A percentile compares a stretch with the other conserved stretches of the same genome.
These are phyloP conservation scores for Polyommatus iphigenia DNA, from an alignment of 2,888 invertebrate species.

Conservation along the genomic window DNA sequence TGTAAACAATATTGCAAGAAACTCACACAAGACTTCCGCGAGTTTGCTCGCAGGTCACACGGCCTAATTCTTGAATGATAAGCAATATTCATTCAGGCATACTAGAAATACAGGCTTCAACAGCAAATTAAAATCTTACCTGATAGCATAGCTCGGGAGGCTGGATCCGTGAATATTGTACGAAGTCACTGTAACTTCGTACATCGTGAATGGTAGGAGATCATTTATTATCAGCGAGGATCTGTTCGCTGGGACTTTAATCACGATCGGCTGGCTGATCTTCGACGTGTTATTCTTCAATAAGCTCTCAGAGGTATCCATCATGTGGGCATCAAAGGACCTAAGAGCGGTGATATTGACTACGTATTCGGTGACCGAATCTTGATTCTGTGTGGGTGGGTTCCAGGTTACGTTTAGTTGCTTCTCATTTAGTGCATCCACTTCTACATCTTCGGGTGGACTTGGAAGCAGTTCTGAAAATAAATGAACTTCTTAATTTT, in stretches of 20 bases:
- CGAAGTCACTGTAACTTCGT: constrained; percentile 87
- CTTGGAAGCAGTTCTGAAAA: constrained; percentile 86
- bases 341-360: constrained; percentile 86
- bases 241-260: constrained; percentile 80
- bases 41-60: too few species aligned
- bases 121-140: too few species aligned
- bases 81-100: too few species aligned
- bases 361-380: constrained; percentile 83
- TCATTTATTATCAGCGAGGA: constrained; percentile 81
- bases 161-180: constrained; percentile 88
- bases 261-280: constrained; percentile 58
- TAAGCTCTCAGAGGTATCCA: constrained; percentile 71
- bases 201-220: constrained; percentile 89
- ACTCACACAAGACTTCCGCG: too few species aligned
- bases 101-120: too few species aligned
- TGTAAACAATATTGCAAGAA: too few species aligned
- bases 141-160: constrained; percentile 86
- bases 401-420: constrained; percentile 87
- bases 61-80: too few species aligned
- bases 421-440: constrained; percentile 86
- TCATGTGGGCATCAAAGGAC: constrained; percentile 82
- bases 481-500: neutral
- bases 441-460: constrained; percentile 85
- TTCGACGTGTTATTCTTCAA: constrained; percentile 55
- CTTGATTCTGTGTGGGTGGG: constrained; percentile 82